phyloP scores from a whole-genome alignment of 1,140 invertebrate genomes.

The Mycetomoellerius zeteki region DNA sequence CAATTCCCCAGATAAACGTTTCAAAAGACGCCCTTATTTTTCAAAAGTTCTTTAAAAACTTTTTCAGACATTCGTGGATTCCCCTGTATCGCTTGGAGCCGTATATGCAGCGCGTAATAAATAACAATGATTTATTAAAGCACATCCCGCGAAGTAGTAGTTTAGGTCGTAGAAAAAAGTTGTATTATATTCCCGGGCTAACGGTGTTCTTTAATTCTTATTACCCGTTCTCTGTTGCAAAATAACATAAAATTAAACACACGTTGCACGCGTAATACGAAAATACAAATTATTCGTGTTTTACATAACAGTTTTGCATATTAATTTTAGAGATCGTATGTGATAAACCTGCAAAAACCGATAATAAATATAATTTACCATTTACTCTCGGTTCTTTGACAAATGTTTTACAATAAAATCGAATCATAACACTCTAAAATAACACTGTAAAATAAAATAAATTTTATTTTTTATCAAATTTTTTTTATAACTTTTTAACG shows the following conservation, averaged over 20 bases:
- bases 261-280: not conserved
- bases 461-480: not conserved
- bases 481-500: not conserved
- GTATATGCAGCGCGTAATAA: not conserved
- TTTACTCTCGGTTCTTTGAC: not conserved
- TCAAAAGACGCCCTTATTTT: conserved; percentile 3
- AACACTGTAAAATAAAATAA: not conserved
- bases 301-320: not conserved
- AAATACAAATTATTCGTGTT: not conserved
- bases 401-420: not conserved
- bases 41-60: conserved; percentile 9
- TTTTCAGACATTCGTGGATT: not conserved
- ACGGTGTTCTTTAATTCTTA: conserved; percentile 50
- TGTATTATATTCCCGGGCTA: conserved; percentile 48
- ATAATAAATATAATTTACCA: conserved; percentile 19
- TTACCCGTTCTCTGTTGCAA: conserved; percentile 12
- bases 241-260: conserved; percentile 48
- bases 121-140: conserved; percentile 36
- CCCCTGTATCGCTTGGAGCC: not conserved
- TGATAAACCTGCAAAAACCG: not conserved
- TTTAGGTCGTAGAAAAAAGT: conserved; percentile 31
- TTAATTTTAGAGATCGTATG: not conserved
- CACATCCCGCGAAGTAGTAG: conserved; percentile 20
- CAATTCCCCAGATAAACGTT: conserved; percentile 20
- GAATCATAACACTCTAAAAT: not conserved